Percentiles rank a stretch among this genome's conserved stretches.
phyloP scores from a whole-genome alignment of 1,140 invertebrate species.

The Magallana gigas region DNA sequence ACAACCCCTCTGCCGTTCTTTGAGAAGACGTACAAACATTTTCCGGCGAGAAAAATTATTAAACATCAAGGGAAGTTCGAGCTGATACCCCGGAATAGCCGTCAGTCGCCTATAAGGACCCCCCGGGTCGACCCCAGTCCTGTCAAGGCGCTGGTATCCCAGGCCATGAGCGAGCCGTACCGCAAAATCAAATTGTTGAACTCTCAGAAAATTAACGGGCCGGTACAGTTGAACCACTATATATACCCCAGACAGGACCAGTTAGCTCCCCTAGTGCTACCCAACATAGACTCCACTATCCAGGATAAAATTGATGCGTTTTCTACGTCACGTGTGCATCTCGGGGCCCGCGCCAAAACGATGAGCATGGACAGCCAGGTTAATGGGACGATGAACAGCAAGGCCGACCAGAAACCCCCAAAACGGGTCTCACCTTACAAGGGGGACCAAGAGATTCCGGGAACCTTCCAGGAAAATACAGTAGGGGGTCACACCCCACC shows the following conservation, averaged over 20 bases:
- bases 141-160: slow-evolving; percentile 9
- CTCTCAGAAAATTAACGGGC: slow-evolving; percentile 52
- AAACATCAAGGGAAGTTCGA: slow-evolving; percentile 58
- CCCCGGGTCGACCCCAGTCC: slow-evolving; percentile 8
- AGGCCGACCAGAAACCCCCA: neutral
- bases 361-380: neutral
- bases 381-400: slow-evolving; percentile 10
- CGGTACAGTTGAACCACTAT: slow-evolving; percentile 53
- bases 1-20: slow-evolving; percentile 36
- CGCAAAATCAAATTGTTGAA: slow-evolving; percentile 33
- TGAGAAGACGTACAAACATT: slow-evolving; percentile 63
- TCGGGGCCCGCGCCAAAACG: slow-evolving; percentile 48
- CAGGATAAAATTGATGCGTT: slow-evolving; percentile 45
- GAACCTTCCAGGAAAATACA: neutral
- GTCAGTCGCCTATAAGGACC: neutral
- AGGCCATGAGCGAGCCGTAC: slow-evolving; percentile 16
- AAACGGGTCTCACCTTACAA: slow-evolving; percentile 32
- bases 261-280: slow-evolving; percentile 52
- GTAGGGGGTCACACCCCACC: slow-evolving; percentile 31
- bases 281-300: slow-evolving; percentile 38
- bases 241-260: slow-evolving; percentile 42
- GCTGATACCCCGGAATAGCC: slow-evolving; percentile 27
- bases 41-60: slow-evolving; percentile 62
- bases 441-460: neutral
- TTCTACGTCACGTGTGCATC: slow-evolving; percentile 45